A percentile compares a stretch with the other conserved stretches of the same genome.
These are phyloP conservation scores for Nothura maculosa DNA, from an alignment of 2,797 vertebrate species.

Conservation along the genomic window DNA sequence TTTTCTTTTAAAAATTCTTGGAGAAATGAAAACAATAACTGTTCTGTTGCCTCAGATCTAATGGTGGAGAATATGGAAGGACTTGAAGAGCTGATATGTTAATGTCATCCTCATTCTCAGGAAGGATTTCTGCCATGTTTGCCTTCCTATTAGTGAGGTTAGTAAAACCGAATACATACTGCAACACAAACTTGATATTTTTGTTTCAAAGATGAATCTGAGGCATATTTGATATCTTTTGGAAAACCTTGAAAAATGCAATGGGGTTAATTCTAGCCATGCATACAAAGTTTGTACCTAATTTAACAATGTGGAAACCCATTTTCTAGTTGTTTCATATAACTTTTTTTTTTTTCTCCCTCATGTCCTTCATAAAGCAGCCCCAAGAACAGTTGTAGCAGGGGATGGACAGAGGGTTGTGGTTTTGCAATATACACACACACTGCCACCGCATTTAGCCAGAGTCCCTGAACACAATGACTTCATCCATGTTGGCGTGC, in stretches of 20 bases:
- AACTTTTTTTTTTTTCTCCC: neutral
- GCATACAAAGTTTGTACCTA: neutral
- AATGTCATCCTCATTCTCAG: neutral
- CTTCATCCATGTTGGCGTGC: slow-evolving; percentile 45
- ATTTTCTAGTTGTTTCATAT: neutral
- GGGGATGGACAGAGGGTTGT: neutral
- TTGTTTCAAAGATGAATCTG: neutral
- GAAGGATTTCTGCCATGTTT: neutral
- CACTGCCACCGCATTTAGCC: neutral
- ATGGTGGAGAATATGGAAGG: neutral
- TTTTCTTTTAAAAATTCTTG: neutral
- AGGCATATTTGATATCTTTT: neutral
- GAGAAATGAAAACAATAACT: slow-evolving; percentile 3
- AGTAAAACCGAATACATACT: neutral
- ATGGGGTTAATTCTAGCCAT: neutral
- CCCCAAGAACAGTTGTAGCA: neutral
- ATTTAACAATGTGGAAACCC: neutral
- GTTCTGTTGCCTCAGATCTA: slow-evolving; percentile 24
- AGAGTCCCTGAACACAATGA: slow-evolving; percentile 46
- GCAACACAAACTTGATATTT: neutral
- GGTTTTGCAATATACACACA: neutral
- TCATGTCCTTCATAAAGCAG: neutral
- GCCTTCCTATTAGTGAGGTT: neutral
- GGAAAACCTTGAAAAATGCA: neutral
- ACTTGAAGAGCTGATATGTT: neutral